Conservation (phyloP, 1,140 invertebrate genomes). For the Rhyzopertha dominica region DNA sequence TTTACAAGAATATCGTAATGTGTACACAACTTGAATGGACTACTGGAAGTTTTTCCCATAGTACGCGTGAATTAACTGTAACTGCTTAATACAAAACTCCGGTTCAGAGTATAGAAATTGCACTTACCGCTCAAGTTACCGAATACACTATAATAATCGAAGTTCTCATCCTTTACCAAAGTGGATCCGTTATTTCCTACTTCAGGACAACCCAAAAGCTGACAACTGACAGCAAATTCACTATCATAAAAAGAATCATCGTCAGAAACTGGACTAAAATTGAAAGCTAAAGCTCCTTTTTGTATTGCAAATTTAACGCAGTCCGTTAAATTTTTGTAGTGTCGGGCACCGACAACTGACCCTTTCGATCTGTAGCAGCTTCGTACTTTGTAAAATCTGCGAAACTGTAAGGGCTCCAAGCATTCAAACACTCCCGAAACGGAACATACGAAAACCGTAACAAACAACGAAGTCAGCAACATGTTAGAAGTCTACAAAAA, state of each 20-base stretch:
- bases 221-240: conserved; percentile 35
- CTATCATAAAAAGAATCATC: conserved; percentile 9
- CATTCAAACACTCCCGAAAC: background rate
- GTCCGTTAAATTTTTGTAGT: no score
- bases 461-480: no score
- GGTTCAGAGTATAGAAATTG: no score
- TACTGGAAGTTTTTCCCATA: no score
- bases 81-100: no score
- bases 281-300: conserved; percentile 58
- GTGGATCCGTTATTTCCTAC: conserved; percentile 46
- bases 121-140: conserved; percentile 50
- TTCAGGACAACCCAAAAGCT: conserved; percentile 58
- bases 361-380: conserved; percentile 25
- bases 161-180: conserved; percentile 50
- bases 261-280: conserved; percentile 54
- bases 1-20: no score
- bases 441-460: background rate
- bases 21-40: no score
- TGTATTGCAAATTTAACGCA: conserved; percentile 53
- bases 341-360: no score
- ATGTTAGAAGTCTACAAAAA: no score
- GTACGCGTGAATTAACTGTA: no score
- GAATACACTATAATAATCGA: conserved; percentile 57
- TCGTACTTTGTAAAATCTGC: conserved; percentile 28
- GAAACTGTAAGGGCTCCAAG: background rate